Conservation (phyloP, 2,797 vertebrate genomes). For the Amniataba percoides region DNA sequence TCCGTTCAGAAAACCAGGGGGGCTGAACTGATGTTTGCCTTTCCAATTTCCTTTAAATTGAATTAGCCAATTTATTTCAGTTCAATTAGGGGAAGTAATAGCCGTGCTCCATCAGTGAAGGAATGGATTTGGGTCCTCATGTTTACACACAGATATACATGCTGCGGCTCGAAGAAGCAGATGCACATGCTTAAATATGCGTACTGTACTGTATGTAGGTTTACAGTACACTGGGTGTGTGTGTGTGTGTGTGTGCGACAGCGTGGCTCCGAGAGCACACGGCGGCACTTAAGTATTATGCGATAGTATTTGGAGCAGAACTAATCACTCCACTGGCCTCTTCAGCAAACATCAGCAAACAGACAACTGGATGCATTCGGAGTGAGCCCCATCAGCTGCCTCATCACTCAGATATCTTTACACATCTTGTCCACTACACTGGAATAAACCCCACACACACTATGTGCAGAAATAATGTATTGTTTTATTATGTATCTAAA, state of each 20-base stretch:
- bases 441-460: not conserved
- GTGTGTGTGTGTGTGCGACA: slow-evolving; percentile 13
- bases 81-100: slow-evolving; percentile 31
- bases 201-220: not conserved
- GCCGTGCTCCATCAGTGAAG: not conserved
- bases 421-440: not conserved
- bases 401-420: not conserved
- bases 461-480: not conserved
- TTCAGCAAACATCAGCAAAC: slow-evolving; percentile 52
- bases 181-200: too few relatives aligned
- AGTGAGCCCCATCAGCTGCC: slow-evolving; percentile 18
- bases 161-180: not conserved
- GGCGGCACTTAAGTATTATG: slow-evolving; percentile 60
- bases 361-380: slow-evolving; percentile 27
- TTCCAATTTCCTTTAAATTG: slow-evolving; percentile 21
- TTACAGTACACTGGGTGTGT: slow-evolving; percentile 30
- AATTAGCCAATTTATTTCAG: slow-evolving; percentile 43
- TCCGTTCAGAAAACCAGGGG: not conserved
- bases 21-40: not conserved
- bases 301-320: slow-evolving; percentile 75
- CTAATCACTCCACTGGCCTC: slow-evolving; percentile 65
- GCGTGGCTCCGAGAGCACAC: slow-evolving; percentile 18
- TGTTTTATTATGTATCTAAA: too few relatives aligned
- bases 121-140: not conserved
- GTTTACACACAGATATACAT: not conserved